phyloP scores from a whole-genome alignment of 2,888 invertebrate genomes.

The Melieria picta region DNA sequence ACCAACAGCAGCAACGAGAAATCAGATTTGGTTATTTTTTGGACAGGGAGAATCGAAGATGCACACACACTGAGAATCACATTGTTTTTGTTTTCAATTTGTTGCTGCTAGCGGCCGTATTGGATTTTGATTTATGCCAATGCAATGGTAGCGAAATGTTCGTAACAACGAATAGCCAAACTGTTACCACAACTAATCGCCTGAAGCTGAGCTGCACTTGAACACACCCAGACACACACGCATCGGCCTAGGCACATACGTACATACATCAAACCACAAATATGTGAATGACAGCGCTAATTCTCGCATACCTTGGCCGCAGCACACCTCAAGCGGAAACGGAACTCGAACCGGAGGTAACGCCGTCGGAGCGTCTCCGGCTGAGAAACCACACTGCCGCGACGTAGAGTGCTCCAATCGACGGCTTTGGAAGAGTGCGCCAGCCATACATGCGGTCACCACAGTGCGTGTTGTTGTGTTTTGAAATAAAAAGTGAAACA shows the following conservation, averaged over 20 bases:
- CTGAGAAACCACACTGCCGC: conserved; percentile 45
- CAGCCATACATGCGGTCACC: not conserved
- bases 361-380: conserved; percentile 64
- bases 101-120: no score
- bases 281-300: conserved; percentile 38
- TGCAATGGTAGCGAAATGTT: no score
- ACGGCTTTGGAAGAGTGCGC: not conserved
- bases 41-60: no score
- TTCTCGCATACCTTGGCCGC: conserved; percentile 24
- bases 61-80: no score
- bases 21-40: not conserved
- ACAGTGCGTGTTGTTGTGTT: not conserved
- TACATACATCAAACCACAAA: conserved; percentile 21
- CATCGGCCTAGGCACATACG: not conserved
- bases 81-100: no score
- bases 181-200: no score
- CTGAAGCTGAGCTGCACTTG: not conserved
- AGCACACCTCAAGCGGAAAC: conserved; percentile 54
- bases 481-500: no score
- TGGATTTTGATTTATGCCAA: no score
- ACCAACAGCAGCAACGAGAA: conserved; percentile 10
- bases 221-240: no score
- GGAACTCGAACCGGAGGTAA: conserved; percentile 62
- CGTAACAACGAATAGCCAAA: no score
- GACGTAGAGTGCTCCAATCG: not conserved